Base-by-base conservation (phyloP, 2,888 invertebrate species). In the Drosophila meridiana region DNA sequence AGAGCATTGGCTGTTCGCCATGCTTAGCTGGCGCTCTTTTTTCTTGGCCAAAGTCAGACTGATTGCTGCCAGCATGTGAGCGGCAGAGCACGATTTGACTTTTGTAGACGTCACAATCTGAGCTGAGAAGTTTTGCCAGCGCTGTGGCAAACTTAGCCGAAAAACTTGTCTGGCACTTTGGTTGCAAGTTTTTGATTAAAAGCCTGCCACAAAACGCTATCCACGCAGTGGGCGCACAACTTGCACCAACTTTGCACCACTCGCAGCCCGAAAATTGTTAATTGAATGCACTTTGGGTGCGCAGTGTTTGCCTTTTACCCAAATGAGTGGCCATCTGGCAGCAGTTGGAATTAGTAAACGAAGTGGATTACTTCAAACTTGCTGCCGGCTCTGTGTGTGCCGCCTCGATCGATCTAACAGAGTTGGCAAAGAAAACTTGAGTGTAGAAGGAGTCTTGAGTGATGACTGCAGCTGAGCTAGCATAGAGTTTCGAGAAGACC, bases 151-250 rank as follows among this genome's bases (percentile, higher is more conserved):
- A 89, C 85, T 89, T 87, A 70, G 71, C 58, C 62, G 50, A 58
- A 82, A 76, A 89, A 89, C 75, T 88, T 88, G 64, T 73, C 81
- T 62, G 77, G 65, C 80, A 87, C 79, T 80, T 80, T 86, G 78
- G 81, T 59, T 76, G 82, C 84, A 86, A 86, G 89, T 86, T 86
- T 86, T 90, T 90, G 90, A 86, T 86, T 90, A 86, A 86, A 85
- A 86, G 87, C 89, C 84, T 66, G 66, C 75, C 56, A 65, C 70
- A 80, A 63, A 76, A 76, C 71, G 82, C 69, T 73, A 74, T 68
- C 78, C 63, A 86, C 86, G 73, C 77, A 76, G n/a, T 74, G 75
- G 64, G 50, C 53, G 20, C 53, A 48, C 69, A 79, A 77, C 43
- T 79, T 20, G 20, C 20, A 20, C 20, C 20, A 20, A 20, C 20